Evolutionary conservation across 2,888 invertebrate species (phyloP), one percentile per base, ranked within the genome.

Genomic region (Leucoptera coffeella): DNA sequence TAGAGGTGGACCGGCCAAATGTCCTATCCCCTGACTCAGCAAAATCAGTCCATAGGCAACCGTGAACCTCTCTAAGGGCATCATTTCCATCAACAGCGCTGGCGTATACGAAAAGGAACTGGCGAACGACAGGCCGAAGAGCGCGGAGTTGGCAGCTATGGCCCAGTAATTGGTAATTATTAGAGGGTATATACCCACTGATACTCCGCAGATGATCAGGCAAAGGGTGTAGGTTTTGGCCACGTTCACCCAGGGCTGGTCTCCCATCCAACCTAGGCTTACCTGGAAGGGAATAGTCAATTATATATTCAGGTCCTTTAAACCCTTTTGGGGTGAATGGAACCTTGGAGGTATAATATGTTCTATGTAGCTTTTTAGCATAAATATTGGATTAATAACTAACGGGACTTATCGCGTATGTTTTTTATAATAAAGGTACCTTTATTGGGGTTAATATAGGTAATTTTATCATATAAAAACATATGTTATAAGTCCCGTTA

Each of bases 11-110:
- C 95, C 96, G 29, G 86, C 60, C 15, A 95, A 73, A 64, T 91
- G 92, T n/a, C 93, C 94, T 32, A 95, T 76, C 8, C 96, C 96
- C 59, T 95, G 92, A 36, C 88, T 86, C 35, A 95, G 62, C 40
- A 93, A 65, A 32, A 87, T 80, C 36, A 95, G 62, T 6, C 95
- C 95, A 51, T 94, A 95, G 8, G 91, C 93, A 42, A 85, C 85
- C 11, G 93, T 92, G 51, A 96, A 93, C 38, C 85, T 77, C 38
- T 93, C 90, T 38, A 95, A 67, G 1, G 92, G 90, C 35, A 94
- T 85, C 40, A 93, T 65, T 46, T 92, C 83, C 37, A 92, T 90
- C 32, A 94, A 61, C 35, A 96, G 87, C 25, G 90, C 84, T 0
- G 92, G 90, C 1, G 91, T 92, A 39, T 93, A 85, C 4, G 91